A percentile compares a stretch with the other conserved stretches of the same genome.
These are phyloP conservation scores for Scatophagus argus DNA, from an alignment of 2,113 vertebrate species.

Conservation along the genomic window DNA sequence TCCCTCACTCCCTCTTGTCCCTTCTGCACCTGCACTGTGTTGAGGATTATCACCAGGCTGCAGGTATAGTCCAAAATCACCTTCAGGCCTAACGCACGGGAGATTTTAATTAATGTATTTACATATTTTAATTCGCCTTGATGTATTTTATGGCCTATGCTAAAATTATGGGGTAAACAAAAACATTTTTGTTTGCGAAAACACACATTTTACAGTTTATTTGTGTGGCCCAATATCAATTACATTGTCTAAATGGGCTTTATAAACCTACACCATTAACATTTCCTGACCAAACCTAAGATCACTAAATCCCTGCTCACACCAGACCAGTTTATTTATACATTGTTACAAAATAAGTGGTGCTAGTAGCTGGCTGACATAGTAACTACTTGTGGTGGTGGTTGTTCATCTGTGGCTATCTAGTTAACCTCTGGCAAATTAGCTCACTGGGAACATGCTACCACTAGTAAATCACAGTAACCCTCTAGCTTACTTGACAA, in stretches of 20 bases:
- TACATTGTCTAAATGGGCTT: too few species aligned
- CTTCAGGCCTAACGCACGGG: not conserved
- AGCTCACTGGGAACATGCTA: too few species aligned
- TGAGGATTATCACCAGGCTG: conserved; percentile 4
- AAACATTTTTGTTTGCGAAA: not conserved
- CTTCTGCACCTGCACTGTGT: not conserved
- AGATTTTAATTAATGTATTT: too few species aligned
- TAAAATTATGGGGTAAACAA: not conserved
- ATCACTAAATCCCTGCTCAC: not conserved
- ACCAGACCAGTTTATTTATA: too few species aligned
- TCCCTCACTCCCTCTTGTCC: not conserved
- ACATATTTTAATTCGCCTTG: too few species aligned
- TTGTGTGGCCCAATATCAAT: not conserved
- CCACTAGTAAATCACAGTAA: not conserved
- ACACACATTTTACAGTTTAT: not conserved
- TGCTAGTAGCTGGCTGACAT: not conserved
- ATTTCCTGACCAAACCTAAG: not conserved
- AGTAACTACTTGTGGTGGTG: not conserved
- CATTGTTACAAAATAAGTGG: too few species aligned
- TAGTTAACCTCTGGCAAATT: too few species aligned
- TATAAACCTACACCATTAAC: too few species aligned
- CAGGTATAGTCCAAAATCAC: conserved; percentile 2
- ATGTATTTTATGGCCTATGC: too few species aligned
- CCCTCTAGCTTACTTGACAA: not conserved
- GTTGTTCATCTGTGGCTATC: not conserved